phyloP scores from a whole-genome alignment of 2,113 vertebrate species.

The Ptilonorhynchus violaceus region DNA sequence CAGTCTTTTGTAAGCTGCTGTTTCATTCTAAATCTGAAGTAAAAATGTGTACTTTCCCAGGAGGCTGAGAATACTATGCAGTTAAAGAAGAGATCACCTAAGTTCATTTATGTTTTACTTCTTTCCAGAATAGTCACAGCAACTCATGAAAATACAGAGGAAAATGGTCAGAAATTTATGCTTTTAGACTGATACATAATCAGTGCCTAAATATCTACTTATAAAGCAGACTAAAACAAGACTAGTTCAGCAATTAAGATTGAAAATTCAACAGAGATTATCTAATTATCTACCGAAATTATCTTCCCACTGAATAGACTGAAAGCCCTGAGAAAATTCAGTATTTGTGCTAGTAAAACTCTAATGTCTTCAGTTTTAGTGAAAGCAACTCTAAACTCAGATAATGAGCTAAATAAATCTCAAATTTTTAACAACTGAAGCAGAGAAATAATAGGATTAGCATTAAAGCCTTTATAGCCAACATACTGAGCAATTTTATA shows the following conservation, averaged over 20 bases:
- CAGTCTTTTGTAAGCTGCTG: neutral
- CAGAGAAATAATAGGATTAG: constrained; percentile 31
- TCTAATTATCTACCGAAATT: neutral
- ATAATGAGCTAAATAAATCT: constrained; percentile 32
- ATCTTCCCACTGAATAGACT: neutral
- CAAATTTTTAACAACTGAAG: neutral
- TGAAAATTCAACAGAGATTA: neutral
- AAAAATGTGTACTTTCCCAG: neutral
- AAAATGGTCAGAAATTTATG: neutral
- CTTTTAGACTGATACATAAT: neutral
- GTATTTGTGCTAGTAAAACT: neutral
- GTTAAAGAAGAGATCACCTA: neutral
- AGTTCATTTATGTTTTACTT: neutral
- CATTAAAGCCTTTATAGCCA: neutral
- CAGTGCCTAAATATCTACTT: neutral
- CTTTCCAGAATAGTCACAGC: neutral
- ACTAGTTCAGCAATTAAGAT: neutral
- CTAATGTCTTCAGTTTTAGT: neutral
- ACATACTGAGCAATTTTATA: constrained; percentile 23
- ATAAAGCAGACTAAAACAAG: neutral
- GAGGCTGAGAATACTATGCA: neutral
- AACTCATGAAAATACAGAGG: neutral
- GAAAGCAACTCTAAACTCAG: neutral
- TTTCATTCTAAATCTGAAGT: neutral
- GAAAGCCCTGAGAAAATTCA: neutral